Conservation (phyloP, 1,140 invertebrate species). For the Aphidius ervi region DNA sequence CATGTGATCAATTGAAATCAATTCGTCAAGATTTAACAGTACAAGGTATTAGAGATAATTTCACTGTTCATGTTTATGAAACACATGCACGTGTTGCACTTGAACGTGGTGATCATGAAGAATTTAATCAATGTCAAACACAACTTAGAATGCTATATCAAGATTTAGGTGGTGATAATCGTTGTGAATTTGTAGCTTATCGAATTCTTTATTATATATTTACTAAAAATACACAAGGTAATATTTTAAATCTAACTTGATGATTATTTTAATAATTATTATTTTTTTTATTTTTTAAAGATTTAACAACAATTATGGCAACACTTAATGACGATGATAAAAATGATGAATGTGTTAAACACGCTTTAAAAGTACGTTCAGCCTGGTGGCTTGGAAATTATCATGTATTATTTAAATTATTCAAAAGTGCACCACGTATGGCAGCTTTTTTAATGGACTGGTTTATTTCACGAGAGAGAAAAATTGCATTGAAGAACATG, state of each 20-base stretch:
- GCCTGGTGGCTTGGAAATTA: slow-evolving; percentile 91
- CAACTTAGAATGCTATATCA: slow-evolving; percentile 90
- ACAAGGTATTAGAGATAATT: slow-evolving; percentile 89
- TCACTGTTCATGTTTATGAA: slow-evolving; percentile 96
- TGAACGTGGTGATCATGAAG: slow-evolving; percentile 96
- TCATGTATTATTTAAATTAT: slow-evolving; percentile 87
- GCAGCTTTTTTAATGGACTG: slow-evolving; percentile 95
- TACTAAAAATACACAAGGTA: slow-evolving; percentile 93
- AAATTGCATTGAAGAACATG: slow-evolving; percentile 81
- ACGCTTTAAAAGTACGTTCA: slow-evolving; percentile 81
- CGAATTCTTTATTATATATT: slow-evolving; percentile 96
- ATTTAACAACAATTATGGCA: slow-evolving; percentile 87
- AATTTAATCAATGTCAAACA: slow-evolving; percentile 99
- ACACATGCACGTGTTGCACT: slow-evolving; percentile 95
- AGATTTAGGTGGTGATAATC: slow-evolving; percentile 66
- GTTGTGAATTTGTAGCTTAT: slow-evolving; percentile 91
- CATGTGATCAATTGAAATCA: slow-evolving; percentile 97
- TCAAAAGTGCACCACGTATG: slow-evolving; percentile 85
- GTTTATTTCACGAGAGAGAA: slow-evolving; percentile 91
- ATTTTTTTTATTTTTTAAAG: slow-evolving; percentile 58
- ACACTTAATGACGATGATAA: slow-evolving; percentile 74
- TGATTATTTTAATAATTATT: slow-evolving; percentile 13
- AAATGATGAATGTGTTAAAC: slow-evolving; percentile 76
- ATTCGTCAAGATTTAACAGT: slow-evolving; percentile 98
- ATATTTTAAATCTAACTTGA: slow-evolving; percentile 18